These are phyloP conservation scores for Myotis brandtii DNA, from an alignment of 2,113 vertebrate genomes.

Conservation along the genomic window DNA sequence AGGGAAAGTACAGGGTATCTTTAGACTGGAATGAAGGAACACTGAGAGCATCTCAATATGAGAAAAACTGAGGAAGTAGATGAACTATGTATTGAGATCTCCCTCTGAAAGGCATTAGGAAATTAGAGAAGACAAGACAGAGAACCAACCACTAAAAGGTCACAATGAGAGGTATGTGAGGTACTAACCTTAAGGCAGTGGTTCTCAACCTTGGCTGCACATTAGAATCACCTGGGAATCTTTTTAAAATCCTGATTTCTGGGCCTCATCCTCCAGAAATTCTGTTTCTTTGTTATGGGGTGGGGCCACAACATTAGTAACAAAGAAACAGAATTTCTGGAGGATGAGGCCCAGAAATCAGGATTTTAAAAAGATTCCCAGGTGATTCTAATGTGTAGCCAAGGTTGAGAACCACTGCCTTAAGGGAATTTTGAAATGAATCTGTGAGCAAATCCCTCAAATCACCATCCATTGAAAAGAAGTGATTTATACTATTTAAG, in stretches of 20 bases:
- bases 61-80: conserved; percentile 30
- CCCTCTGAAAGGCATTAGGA: conserved; percentile 2
- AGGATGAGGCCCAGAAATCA: too few relatives aligned
- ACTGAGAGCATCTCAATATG: background rate
- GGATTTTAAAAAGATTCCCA: too few relatives aligned
- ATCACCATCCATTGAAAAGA: background rate
- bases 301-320: too few relatives aligned
- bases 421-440: conserved; percentile 24
- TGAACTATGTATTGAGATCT: background rate
- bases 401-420: too few relatives aligned
- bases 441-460: background rate
- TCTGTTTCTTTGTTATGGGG: too few relatives aligned
- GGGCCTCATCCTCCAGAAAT: too few relatives aligned
- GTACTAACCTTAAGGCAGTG: background rate
- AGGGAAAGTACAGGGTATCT: background rate
- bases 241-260: too few relatives aligned
- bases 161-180: background rate
- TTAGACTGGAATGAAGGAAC: conserved; percentile 33
- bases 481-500: background rate
- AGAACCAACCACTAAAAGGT: conserved; percentile 1
- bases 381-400: too few relatives aligned
- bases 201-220: too few relatives aligned
- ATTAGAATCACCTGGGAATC: too few relatives aligned
- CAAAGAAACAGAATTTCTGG: too few relatives aligned
- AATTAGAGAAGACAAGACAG: conserved; percentile 10